phyloP scores from a whole-genome alignment of 2,797 vertebrate genomes.

The Hydrolagus colliei region DNA sequence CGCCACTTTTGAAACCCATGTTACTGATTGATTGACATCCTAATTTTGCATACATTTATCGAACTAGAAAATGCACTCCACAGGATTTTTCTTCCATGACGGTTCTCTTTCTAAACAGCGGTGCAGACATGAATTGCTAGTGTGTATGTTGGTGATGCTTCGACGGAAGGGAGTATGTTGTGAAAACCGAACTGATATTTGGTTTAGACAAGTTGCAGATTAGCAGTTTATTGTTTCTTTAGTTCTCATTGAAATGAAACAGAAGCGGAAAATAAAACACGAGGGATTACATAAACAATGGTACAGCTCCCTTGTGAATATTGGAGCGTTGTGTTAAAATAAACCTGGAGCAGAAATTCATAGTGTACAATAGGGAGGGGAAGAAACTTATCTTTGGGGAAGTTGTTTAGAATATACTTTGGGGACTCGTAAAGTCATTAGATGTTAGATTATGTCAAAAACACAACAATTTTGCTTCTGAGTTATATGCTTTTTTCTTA shows the following conservation, averaged over 20 bases:
- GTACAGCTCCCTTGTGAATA: background rate
- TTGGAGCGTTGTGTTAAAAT: background rate
- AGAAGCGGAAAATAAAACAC: slow-evolving; percentile 19
- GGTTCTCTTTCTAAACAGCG: background rate
- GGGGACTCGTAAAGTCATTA: background rate
- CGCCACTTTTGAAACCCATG: background rate
- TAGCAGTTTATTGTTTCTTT: slow-evolving; percentile 20
- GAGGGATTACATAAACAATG: background rate
- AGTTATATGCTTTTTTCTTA: too few relatives aligned
- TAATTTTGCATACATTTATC: background rate
- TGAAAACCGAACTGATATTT: background rate
- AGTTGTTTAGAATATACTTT: background rate
- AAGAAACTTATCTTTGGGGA: background rate
- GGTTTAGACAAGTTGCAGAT: background rate
- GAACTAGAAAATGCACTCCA: background rate
- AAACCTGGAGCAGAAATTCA: background rate
- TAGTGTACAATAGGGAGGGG: background rate
- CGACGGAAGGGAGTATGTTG: background rate
- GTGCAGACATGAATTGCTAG: background rate
- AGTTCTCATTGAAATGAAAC: slow-evolving; percentile 6
- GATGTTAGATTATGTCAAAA: too few relatives aligned
- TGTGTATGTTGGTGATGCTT: background rate
- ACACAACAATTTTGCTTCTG: too few relatives aligned
- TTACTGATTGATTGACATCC: background rate
- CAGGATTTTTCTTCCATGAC: background rate